phyloP scores from a whole-genome alignment of 2,888 invertebrate species.

The Leptopilina myrica region DNA sequence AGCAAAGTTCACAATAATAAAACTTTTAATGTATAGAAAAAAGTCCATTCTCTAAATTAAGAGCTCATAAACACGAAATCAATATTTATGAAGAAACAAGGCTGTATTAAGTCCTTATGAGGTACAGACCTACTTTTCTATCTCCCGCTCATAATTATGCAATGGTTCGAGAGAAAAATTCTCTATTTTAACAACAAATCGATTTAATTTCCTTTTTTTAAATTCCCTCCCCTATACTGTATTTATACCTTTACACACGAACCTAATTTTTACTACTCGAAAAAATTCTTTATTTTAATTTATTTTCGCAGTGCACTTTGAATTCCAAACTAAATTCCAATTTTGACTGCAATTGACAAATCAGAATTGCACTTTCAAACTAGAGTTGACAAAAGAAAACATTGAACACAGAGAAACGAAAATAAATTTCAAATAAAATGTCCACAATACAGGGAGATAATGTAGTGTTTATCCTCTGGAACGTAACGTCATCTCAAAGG shows the following conservation, averaged over 20 bases:
- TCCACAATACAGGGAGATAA: not conserved
- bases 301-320: too few species aligned
- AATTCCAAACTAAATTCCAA: too few species aligned
- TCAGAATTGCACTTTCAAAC: not conserved
- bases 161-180: constrained; percentile 10
- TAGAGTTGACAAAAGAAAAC: not conserved
- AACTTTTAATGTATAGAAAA: not conserved
- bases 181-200: not conserved
- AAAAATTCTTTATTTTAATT: too few species aligned
- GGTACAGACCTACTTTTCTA: constrained; percentile 11
- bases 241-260: not conserved
- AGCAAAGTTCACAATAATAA: not conserved
- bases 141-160: not conserved
- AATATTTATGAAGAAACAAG: constrained; percentile 39
- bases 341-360: too few species aligned
- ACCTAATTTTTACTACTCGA: too few species aligned
- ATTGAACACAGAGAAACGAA: not conserved
- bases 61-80: constrained; percentile 37
- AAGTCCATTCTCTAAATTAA: constrained; percentile 18
- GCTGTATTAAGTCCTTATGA: constrained; percentile 26
- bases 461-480: not conserved
- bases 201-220: not conserved
- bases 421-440: not conserved
- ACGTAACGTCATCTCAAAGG: not conserved
- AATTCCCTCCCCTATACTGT: not conserved